Base-by-base conservation (phyloP, 2,888 invertebrate genomes). In the Epiblema foenella region DNA sequence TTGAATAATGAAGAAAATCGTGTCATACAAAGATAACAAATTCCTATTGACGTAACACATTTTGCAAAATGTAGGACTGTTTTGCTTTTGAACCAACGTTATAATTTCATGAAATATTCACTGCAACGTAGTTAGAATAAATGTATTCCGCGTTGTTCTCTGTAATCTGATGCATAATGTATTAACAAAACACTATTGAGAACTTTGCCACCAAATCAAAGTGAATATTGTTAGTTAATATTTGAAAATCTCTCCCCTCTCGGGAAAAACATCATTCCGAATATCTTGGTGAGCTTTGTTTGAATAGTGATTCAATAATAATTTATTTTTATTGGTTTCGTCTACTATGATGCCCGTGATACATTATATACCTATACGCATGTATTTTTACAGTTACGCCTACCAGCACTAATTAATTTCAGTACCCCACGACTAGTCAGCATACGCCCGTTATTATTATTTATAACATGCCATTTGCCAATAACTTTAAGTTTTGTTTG, bases 401-500 rank as follows among this genome's bases (percentile, higher is more conserved):
- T 33, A 33, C 33, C 33, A 33, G 7, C 33, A 8, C 33, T 5
- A 33, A 33, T 8, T 33, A 33, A 33, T 33, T 33, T 33, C 29
- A 29, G 33, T 33, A 33, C 33, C 2, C 33, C 8, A 33, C 33
- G 33, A 5, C 8, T 33, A 33, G 33, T 3, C 3, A 33, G 33
- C 33, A 33, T 33, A 33, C 7, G 33, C 33, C 33, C 33, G 9
- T 33, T 33, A 2, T 33, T 33, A 33, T 8, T 33, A 33, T 8
- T 33, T 33, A 33, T 33, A 33, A 33, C 33, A 33, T 0, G 7
- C 33, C 33, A 17, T 18, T n/a, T 10, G 59, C n/a, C n/a, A 15
- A 20, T 15, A 64, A 64, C n/a, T 63, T 33, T 51, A 52, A n/a
- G 20, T 39, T 52, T 64, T 39, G 39, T 20, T 54, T 17, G 64